Base-by-base conservation (phyloP, 2,888 invertebrate genomes). In the Cyclophora punctaria region DNA sequence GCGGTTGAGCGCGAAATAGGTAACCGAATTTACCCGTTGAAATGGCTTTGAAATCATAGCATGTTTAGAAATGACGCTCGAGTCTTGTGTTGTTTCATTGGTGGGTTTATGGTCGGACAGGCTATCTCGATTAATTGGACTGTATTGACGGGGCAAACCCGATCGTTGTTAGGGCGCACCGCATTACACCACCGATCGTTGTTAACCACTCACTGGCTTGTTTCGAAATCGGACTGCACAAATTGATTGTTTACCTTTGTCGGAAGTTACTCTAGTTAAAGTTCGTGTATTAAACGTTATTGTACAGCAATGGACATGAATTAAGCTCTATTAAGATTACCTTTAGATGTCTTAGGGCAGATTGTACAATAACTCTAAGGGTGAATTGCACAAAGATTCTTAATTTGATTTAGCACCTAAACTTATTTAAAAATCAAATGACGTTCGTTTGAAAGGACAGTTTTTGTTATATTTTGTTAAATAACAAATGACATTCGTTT, bases 111-210 rank as follows among this genome's bases (percentile, higher is more conserved):
- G 66, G 34, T 33, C 70, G 52, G 48, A 70, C 66, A 64, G 67
- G 57, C 53, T 64, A 57, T 57, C 67, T 68, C 69, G 75, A 77
- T 80, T 81, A 78, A 80, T 77, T 78, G 77, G 66, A 70, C 71
- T 68, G 68, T 66, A 37, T 37, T 1, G 70, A 65, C 66, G 58
- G 60, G 55, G 64, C 68, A 73, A 73, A 73, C 68, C 71, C 63
- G 69, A 63, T 58, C 69, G 69, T 67, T 67, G 72, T 71, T 67
- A 64, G 62, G 64, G 63, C 60, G 58, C 53, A 57, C 67, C 67
- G 61, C 63, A 64, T 69, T 68, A 68, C 68, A 69, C 59, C 55
- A 53, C 58, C 60, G 57, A 56, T 59, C 37, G 59, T 64, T 68
- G 62, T 65, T 64, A 64, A 64, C 61, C 60, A 59, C 59, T 62